Evolutionary conservation across 2,888 invertebrate genomes (phyloP).

Genomic region (Drosophila recens): DNA sequence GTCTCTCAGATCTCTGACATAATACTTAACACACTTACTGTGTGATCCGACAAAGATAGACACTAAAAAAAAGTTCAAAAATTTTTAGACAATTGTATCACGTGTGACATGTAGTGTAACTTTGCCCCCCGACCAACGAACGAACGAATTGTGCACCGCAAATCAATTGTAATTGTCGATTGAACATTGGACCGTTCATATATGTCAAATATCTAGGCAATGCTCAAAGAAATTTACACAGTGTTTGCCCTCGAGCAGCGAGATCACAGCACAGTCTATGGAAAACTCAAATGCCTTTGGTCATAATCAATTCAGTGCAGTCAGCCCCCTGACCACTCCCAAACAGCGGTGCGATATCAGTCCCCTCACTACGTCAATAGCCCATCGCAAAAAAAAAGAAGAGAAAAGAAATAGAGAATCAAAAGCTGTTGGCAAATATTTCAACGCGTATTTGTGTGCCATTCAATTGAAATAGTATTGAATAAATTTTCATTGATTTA

Average conservation of each 20-base stretch:
- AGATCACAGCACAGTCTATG: slow-evolving; percentile 51
- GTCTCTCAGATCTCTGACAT: slow-evolving; percentile 44
- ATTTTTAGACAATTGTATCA: slow-evolving; percentile 58
- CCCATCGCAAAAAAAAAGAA: slow-evolving; percentile 3
- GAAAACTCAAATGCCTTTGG: slow-evolving; percentile 40
- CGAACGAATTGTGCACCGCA: slow-evolving; percentile 39
- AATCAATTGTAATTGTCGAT: slow-evolving; percentile 71
- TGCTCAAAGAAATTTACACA: slow-evolving; percentile 61
- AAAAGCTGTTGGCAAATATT: slow-evolving; percentile 56
- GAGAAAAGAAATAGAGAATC: slow-evolving; percentile 18
- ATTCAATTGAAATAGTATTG: slow-evolving; percentile 78
- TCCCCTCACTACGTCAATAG: slow-evolving; percentile 24
- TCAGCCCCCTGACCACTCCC: slow-evolving; percentile 6
- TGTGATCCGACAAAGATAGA: slow-evolving; percentile 14
- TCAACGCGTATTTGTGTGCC: slow-evolving; percentile 57
- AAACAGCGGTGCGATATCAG: not conserved
- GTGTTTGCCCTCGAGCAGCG: slow-evolving; percentile 49
- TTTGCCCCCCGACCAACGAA: slow-evolving; percentile 6
- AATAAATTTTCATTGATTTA: slow-evolving; percentile 80
- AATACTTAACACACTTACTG: slow-evolving; percentile 38
- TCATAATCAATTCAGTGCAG: slow-evolving; percentile 66
- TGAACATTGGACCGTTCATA: slow-evolving; percentile 70
- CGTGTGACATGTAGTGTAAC: slow-evolving; percentile 7
- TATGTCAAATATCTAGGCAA: slow-evolving; percentile 72
- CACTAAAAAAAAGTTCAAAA: slow-evolving; percentile 15